phyloP scores from a whole-genome alignment of 1,140 invertebrate genomes.

The Antheraea mylitta region DNA sequence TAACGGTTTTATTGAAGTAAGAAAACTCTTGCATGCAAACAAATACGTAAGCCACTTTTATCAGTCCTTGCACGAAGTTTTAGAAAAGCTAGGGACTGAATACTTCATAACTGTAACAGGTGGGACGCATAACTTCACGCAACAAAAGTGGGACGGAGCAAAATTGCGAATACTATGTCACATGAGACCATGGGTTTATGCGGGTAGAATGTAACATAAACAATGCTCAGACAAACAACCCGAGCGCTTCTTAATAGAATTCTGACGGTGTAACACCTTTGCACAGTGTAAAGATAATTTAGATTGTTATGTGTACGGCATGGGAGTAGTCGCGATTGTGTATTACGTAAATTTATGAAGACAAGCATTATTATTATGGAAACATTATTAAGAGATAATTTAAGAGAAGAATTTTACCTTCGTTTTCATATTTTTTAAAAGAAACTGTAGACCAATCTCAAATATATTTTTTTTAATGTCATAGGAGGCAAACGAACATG shows the following conservation, averaged over 20 bases:
- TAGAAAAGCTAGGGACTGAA: background rate
- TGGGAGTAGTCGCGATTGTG: background rate
- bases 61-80: background rate
- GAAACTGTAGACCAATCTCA: background rate
- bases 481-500: too few relatives aligned
- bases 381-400: conserved; percentile 5
- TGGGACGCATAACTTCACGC: conserved; percentile 39
- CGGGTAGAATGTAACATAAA: conserved; percentile 61
- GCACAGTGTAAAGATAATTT: conserved; percentile 45
- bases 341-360: background rate
- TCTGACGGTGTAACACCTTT: conserved; percentile 51
- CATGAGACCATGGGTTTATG: conserved; percentile 38
- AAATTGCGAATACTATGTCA: conserved; percentile 55
- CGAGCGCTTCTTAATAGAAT: conserved; percentile 66
- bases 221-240: conserved; percentile 55
- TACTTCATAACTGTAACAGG: conserved; percentile 43
- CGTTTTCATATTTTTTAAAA: background rate
- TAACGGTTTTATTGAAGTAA: background rate
- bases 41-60: background rate
- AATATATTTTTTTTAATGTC: too few relatives aligned
- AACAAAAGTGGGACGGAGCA: conserved; percentile 33
- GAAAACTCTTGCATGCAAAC: background rate
- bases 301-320: conserved; percentile 31
- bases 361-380: background rate
- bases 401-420: too few relatives aligned